These are phyloP conservation scores for Tichodroma muraria DNA, from an alignment of 2,113 vertebrate genomes.

Conservation along the genomic window DNA sequence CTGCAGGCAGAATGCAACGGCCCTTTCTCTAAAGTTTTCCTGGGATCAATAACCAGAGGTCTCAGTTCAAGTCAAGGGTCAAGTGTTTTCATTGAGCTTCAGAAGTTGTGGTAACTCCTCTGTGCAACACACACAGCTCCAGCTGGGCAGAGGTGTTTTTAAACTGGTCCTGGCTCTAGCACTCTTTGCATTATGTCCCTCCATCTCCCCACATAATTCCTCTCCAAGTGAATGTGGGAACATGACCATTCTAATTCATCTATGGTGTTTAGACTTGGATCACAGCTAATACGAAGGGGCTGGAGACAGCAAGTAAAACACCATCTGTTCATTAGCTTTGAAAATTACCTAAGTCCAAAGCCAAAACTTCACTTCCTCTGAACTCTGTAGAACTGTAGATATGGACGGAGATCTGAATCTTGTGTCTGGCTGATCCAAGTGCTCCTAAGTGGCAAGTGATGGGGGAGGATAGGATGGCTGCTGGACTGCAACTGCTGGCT, in stretches of 20 bases:
- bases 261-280: background rate
- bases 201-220: background rate
- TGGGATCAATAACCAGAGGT: conserved; percentile 22
- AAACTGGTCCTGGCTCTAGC: background rate
- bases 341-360: background rate
- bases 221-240: background rate
- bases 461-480: background rate
- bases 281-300: background rate
- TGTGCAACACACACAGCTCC: background rate
- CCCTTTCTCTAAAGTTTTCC: background rate
- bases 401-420: background rate
- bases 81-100: conserved; percentile 8
- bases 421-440: background rate
- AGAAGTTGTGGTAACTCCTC: background rate
- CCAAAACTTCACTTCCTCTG: background rate
- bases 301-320: background rate
- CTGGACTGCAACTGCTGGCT: background rate
- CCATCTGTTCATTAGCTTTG: background rate
- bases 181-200: background rate
- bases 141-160: background rate
- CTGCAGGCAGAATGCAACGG: background rate
- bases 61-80: conserved; percentile 29
- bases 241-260: background rate
- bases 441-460: background rate
- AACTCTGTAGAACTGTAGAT: background rate